These are phyloP conservation scores for Apamea anceps DNA, from an alignment of 2,888 invertebrate genomes.

Conservation along the genomic window DNA sequence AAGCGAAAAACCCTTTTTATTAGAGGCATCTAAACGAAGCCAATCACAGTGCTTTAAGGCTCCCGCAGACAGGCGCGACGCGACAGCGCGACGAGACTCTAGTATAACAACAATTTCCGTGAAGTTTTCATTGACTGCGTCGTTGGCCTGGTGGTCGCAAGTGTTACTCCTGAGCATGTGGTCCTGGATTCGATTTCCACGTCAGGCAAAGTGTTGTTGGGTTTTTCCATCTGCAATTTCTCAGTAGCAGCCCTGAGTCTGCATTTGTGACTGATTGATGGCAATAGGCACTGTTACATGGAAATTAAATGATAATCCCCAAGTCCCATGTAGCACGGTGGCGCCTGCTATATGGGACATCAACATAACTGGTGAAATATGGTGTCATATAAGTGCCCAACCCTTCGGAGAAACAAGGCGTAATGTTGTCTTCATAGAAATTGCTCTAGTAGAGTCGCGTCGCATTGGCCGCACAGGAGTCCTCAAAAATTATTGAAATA, in stretches of 20 bases:
- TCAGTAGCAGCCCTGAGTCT: background rate
- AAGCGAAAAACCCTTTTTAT: slow-evolving; percentile 55
- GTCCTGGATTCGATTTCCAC: background rate
- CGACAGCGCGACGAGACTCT: no score
- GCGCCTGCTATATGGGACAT: background rate
- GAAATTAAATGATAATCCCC: no score
- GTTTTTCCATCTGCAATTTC: background rate
- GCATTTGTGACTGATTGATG: background rate
- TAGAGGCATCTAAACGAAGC: slow-evolving; percentile 55
- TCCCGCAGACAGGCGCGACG: background rate
- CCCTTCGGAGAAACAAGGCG: background rate
- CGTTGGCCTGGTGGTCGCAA: no score
- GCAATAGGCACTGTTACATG: background rate
- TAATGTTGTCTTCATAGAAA: background rate
- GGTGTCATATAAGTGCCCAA: background rate
- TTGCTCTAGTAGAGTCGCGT: background rate
- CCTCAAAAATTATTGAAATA: no score
- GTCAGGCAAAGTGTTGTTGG: no score
- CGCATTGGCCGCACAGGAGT: no score
- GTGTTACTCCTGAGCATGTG: no score
- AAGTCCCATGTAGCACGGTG: no score
- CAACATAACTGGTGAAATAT: background rate
- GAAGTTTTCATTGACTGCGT: no score
- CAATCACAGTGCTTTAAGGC: slow-evolving; percentile 51
- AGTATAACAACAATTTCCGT: no score